Conservation (phyloP, 2,797 vertebrate genomes). For the Xenopus petersii region DNA sequence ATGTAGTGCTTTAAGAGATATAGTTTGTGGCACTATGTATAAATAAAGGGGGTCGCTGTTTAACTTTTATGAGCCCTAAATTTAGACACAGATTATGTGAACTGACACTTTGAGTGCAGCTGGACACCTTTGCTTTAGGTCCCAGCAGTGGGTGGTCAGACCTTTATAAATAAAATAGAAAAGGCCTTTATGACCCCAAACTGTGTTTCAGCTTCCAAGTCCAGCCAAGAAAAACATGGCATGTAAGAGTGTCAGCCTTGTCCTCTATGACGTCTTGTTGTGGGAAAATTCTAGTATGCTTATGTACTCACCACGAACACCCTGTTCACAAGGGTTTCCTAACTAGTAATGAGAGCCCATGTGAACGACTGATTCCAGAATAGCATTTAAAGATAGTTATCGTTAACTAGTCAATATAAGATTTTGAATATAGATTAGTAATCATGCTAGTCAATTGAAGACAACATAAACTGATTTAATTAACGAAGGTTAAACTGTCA, state of each 20-base stretch:
- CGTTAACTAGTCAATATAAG: too few species aligned
- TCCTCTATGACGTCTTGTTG: slow-evolving; percentile 6
- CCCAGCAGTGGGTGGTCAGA: slow-evolving; percentile 41
- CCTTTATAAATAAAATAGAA: slow-evolving; percentile 35
- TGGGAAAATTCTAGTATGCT: slow-evolving; percentile 7
- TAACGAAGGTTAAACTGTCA: too few species aligned
- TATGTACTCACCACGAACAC: not conserved
- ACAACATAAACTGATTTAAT: too few species aligned
- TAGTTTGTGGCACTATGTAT: not conserved
- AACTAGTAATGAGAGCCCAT: too few species aligned
- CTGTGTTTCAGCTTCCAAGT: slow-evolving; percentile 6
- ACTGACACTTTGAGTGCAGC: slow-evolving; percentile 30
- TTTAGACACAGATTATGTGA: slow-evolving; percentile 29
- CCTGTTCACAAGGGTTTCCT: too few species aligned
- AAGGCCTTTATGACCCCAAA: slow-evolving; percentile 29
- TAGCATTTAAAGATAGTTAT: too few species aligned
- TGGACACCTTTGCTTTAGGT: slow-evolving; percentile 26
- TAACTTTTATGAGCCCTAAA: slow-evolving; percentile 7
- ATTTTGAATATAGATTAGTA: too few species aligned
- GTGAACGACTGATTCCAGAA: too few species aligned
- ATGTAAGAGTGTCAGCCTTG: not conserved
- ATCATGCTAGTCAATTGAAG: too few species aligned
- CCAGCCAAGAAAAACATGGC: slow-evolving; percentile 37
- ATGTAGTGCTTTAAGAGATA: not conserved
- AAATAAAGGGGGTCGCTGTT: not conserved